These are phyloP conservation scores for Papilio aristodemus DNA, from an alignment of 1,140 invertebrate genomes.

Conservation along the genomic window DNA sequence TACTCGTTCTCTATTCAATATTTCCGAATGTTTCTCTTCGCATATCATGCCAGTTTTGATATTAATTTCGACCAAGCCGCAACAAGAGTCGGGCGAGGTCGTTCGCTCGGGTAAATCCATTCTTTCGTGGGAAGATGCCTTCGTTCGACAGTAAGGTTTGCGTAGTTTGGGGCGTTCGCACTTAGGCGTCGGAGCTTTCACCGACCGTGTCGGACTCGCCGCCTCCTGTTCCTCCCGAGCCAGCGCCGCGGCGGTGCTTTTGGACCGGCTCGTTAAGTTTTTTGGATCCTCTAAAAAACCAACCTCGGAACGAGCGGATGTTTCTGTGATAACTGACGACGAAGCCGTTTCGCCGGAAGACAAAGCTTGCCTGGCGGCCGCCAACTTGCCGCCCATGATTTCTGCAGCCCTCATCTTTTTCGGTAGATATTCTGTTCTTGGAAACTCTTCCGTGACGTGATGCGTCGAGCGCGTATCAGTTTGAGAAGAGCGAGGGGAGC, in stretches of 20 bases:
- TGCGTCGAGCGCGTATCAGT: constrained; percentile 39
- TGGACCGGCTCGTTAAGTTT: constrained; percentile 78
- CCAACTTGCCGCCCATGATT: constrained; percentile 69
- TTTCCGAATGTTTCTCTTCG: constrained; percentile 76
- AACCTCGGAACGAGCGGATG: constrained; percentile 59
- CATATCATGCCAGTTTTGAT: constrained; percentile 75
- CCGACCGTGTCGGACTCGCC: constrained; percentile 73
- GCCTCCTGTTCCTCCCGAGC: constrained; percentile 75
- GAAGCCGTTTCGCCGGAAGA: constrained; percentile 42
- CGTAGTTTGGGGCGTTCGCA: constrained; percentile 51
- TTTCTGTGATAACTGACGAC: constrained; percentile 42
- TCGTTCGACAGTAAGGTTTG: constrained; percentile 47
- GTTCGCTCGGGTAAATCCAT: constrained; percentile 47
- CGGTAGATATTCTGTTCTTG: constrained; percentile 68
- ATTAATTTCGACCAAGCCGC: constrained; percentile 73
- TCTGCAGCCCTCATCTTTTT: constrained; percentile 79
- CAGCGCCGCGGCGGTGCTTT: constrained; percentile 77
- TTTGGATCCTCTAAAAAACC: constrained; percentile 80
- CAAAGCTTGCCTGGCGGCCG: constrained; percentile 50
- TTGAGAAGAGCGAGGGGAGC: constrained; percentile 50
- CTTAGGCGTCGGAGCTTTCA: constrained; percentile 67
- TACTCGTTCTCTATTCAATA: constrained; percentile 82
- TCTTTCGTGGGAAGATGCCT: constrained; percentile 49
- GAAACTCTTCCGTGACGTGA: constrained; percentile 50
- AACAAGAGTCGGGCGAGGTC: constrained; percentile 65